Conservation (phyloP, 2,888 invertebrate species). For the Enchytraeus crypticus region DNA sequence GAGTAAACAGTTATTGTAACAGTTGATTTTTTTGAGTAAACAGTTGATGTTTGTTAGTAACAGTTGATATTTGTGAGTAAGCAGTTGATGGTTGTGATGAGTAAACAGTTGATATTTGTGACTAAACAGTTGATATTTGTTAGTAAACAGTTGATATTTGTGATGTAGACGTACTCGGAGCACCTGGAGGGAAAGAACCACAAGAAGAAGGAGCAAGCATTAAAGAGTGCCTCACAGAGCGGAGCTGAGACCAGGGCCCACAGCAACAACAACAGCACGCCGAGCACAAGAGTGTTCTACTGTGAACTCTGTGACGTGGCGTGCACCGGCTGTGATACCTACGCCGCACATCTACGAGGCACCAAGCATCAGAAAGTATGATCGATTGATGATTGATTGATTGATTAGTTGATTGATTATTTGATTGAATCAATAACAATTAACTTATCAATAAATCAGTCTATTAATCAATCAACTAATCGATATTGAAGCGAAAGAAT, state of each 20-base stretch:
- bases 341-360: conserved; percentile 93
- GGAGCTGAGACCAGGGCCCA: not conserved
- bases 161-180: conserved; percentile 71
- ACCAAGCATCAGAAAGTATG: conserved; percentile 88
- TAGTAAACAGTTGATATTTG: not conserved
- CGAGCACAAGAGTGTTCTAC: conserved; percentile 57
- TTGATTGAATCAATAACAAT: too few species aligned
- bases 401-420: not conserved
- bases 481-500: too few species aligned
- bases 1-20: too few species aligned
- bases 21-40: not conserved
- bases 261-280: not conserved
- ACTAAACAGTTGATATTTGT: conserved; percentile 19
- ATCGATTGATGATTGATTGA: not conserved
- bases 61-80: not conserved
- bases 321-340: conserved; percentile 96
- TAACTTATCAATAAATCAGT: too few species aligned
- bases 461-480: too few species aligned
- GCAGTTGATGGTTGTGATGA: not conserved
- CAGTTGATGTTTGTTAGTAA: not conserved
- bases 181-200: conserved; percentile 98
- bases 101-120: not conserved
- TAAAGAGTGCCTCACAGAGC: not conserved
- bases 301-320: conserved; percentile 97
- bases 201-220: conserved; percentile 76